These are phyloP conservation scores for Leptopilina myrica DNA, from an alignment of 2,888 invertebrate species.

Conservation along the genomic window DNA sequence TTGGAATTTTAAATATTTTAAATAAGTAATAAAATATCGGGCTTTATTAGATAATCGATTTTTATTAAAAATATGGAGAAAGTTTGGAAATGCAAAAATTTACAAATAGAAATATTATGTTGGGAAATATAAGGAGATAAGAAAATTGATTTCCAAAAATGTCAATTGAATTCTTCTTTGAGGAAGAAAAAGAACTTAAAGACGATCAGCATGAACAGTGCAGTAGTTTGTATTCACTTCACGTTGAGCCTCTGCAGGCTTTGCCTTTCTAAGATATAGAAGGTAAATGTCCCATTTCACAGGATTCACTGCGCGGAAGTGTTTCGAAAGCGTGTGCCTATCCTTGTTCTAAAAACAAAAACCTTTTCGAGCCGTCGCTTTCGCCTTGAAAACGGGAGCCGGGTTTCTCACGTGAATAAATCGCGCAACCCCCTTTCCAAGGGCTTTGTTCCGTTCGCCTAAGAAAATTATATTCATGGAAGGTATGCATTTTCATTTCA, in stretches of 20 bases:
- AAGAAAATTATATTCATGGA: constrained; percentile 53
- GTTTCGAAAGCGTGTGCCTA: constrained; percentile 18
- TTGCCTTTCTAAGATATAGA: neutral
- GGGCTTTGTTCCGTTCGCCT: constrained; percentile 69
- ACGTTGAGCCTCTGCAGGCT: constrained; percentile 15
- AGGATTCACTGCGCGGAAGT: constrained; percentile 16
- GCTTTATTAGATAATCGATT: no score
- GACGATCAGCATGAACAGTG: neutral
- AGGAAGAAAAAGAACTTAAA: neutral
- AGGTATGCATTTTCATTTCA: constrained; percentile 68
- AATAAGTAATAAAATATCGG: no score
- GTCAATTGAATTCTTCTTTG: neutral
- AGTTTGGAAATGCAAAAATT: no score
- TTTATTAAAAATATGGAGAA: no score
- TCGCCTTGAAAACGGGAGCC: neutral
- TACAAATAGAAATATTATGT: no score
- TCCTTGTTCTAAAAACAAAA: constrained; percentile 28
- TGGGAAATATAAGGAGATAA: no score
- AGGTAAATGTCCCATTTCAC: constrained; percentile 9
- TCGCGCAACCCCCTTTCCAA: constrained; percentile 64
- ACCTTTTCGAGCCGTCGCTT: constrained; percentile 11
- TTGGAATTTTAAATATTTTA: no score
- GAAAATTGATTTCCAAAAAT: no score
- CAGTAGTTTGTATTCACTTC: constrained; percentile 10
- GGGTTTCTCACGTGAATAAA: constrained; percentile 47